These are phyloP conservation scores for Epinotia demarniana DNA, from an alignment of 2,888 invertebrate genomes.

Conservation along the genomic window DNA sequence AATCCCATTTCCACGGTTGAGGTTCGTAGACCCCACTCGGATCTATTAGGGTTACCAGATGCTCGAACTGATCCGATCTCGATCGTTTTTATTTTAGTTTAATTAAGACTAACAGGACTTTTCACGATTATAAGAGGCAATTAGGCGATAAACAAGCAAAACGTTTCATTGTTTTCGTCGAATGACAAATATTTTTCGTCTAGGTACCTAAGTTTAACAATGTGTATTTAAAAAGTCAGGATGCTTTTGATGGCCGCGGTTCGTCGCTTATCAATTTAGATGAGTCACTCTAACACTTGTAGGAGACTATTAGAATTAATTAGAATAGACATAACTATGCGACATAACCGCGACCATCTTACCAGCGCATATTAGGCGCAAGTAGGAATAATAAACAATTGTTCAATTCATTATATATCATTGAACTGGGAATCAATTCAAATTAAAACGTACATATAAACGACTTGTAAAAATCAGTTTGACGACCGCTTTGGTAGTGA, in stretches of 20 bases:
- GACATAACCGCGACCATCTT: too few species aligned
- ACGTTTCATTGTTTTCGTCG: slow-evolving; percentile 8
- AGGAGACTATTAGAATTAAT: too few species aligned
- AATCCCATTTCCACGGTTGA: slow-evolving; percentile 79
- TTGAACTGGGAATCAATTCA: not conserved
- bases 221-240: not conserved
- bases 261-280: not conserved
- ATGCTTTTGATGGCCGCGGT: not conserved
- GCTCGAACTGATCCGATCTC: slow-evolving; percentile 26
- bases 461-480: not conserved
- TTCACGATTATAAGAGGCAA: slow-evolving; percentile 10
- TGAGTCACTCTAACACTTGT: not conserved
- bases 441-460: not conserved
- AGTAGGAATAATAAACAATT: not conserved
- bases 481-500: too few species aligned
- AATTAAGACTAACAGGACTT: slow-evolving; percentile 22
- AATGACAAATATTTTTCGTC: not conserved
- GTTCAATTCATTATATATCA: not conserved
- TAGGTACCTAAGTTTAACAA: not conserved
- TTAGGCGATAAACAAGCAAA: slow-evolving; percentile 23
- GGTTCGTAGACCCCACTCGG: slow-evolving; percentile 46
- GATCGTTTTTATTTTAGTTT: slow-evolving; percentile 27
- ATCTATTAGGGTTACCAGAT: slow-evolving; percentile 45
- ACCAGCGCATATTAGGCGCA: not conserved
- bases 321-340: too few species aligned